These are phyloP conservation scores for Drosophila robusta DNA, from an alignment of 2,888 invertebrate genomes.

Conservation along the genomic window DNA sequence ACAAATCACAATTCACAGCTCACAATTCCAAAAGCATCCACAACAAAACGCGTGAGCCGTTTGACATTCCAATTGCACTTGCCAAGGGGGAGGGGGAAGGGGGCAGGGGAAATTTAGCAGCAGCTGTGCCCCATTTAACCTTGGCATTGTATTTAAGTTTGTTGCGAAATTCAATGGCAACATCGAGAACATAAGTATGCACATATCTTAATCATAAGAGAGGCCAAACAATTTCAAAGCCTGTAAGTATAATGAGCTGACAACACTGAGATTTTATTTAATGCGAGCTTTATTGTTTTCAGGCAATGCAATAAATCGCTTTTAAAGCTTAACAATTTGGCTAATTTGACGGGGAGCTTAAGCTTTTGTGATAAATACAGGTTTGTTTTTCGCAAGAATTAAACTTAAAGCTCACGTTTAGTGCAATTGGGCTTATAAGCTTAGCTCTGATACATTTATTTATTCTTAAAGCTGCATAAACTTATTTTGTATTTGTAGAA, in stretches of 20 bases:
- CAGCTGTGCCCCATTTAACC: slow-evolving; percentile 68
- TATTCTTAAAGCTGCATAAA: background rate
- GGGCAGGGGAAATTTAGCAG: background rate
- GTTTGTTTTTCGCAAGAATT: background rate
- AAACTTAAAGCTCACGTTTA: background rate
- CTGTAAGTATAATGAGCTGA: background rate
- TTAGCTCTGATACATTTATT: no score
- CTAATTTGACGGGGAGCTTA: no score
- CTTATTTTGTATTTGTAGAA: no score
- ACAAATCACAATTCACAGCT: slow-evolving; percentile 19
- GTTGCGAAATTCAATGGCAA: slow-evolving; percentile 65
- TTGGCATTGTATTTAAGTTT: slow-evolving; percentile 75
- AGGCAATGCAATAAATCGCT: background rate
- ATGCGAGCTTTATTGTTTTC: background rate
- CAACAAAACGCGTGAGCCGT: slow-evolving; percentile 64
- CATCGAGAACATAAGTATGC: slow-evolving; percentile 35
- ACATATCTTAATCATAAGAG: slow-evolving; percentile 49
- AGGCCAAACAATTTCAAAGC: background rate
- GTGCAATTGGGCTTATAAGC: no score
- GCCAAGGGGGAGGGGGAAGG: slow-evolving; percentile 1
- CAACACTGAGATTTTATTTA: background rate
- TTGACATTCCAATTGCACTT: slow-evolving; percentile 70
- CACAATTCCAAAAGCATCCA: slow-evolving; percentile 37
- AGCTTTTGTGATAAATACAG: background rate
- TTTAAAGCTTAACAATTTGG: background rate